Conservation (phyloP, 2,797 vertebrate species). For the Arremon aurantiirostris region DNA sequence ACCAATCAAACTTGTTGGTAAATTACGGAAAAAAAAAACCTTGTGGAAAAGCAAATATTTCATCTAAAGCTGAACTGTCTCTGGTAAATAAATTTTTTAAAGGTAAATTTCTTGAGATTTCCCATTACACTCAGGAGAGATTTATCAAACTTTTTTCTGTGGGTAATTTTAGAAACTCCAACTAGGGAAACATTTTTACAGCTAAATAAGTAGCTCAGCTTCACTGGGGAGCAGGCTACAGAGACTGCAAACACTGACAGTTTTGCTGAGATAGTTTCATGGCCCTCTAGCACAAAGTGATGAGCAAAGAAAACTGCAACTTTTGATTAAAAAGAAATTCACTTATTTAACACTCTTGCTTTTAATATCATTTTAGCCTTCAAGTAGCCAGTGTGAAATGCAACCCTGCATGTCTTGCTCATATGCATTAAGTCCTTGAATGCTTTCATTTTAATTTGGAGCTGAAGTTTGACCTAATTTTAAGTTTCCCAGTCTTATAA, state of each 20-base stretch:
- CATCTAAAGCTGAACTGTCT: not conserved
- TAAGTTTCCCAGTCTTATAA: conserved; percentile 31
- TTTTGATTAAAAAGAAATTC: conserved; percentile 43
- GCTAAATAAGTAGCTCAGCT: conserved; percentile 9
- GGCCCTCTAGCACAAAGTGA: conserved; percentile 34
- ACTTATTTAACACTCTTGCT: conserved; percentile 44
- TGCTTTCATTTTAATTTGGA: conserved; percentile 38
- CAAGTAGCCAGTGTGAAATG: conserved; percentile 1
- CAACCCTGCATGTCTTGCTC: not conserved
- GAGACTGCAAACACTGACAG: not conserved
- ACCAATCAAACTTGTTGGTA: not conserved
- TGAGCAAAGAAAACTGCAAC: conserved; percentile 16
- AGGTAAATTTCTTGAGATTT: conserved; percentile 13
- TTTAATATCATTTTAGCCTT: conserved; percentile 29
- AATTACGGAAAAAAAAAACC: not conserved
- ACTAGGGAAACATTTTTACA: conserved; percentile 15
- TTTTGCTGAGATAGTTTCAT: conserved; percentile 45
- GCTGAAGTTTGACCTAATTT: conserved; percentile 42
- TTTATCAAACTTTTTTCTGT: conserved; percentile 26
- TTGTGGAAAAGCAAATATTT: conserved; percentile 45
- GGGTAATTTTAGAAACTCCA: conserved; percentile 63
- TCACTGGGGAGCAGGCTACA: not conserved
- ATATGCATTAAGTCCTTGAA: not conserved
- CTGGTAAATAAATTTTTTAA: not conserved
- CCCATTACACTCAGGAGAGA: conserved; percentile 18